Conservation (phyloP, 2,888 invertebrate genomes). For the Melinaea marsaeus region DNA sequence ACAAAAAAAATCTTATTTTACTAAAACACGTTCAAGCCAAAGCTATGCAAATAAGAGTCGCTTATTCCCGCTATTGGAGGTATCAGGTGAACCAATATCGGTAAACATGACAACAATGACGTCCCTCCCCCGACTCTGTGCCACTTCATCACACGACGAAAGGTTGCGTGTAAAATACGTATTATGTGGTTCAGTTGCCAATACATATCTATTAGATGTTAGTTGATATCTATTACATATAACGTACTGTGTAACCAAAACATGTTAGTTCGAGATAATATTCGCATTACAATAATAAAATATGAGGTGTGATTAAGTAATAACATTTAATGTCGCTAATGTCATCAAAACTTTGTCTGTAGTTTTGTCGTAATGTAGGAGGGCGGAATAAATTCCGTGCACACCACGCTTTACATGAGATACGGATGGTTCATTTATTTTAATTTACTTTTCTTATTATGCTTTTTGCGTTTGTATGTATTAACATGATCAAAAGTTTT, state of each 20-base stretch:
- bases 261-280: not conserved
- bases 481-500: not conserved
- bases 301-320: conserved; percentile 7
- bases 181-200: not conserved
- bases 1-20: not conserved
- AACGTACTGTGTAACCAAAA: not conserved
- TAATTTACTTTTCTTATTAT: not conserved
- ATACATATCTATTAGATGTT: not conserved
- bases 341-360: conserved; percentile 1
- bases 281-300: not conserved
- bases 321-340: not conserved
- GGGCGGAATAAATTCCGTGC: not conserved
- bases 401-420: not conserved
- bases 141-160: conserved; percentile 4
- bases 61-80: conserved; percentile 7
- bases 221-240: not conserved
- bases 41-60: conserved; percentile 8
- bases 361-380: not conserved
- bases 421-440: not conserved
- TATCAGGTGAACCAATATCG: conserved; percentile 4
- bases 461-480: too few relatives aligned
- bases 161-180: not conserved
- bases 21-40: conserved; percentile 4
- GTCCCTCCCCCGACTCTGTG: not conserved
- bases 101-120: conserved; percentile 12